Base-by-base conservation (phyloP, 2,797 vertebrate species). In the Macroramphosus scolopax region DNA sequence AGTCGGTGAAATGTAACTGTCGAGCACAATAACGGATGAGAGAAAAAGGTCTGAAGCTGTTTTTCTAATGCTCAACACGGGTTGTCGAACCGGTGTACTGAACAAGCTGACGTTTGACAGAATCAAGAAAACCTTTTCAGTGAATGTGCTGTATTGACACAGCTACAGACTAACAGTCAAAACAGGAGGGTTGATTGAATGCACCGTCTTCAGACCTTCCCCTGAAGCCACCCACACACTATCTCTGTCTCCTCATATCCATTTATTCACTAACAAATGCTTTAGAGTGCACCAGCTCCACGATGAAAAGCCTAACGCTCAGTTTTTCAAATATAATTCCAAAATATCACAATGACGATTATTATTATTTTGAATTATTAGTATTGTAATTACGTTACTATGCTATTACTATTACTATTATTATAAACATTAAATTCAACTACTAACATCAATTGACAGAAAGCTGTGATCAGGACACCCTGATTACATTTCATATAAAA, bases 141-240 rank as follows among this genome's bases (percentile, higher is more conserved):
- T 51, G n/a, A n/a, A n/a, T n/a, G n/a, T n/a, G n/a, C n/a, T n/a
- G n/a, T n/a, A n/a, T n/a, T n/a, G 9, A 39, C 9, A n/a, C n/a
- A 41, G 39, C 28, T 8, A 30, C 24, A 45, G 45, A 58, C 32
- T 60, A 60, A 54, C 18, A 46, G 12, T 51, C 46, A 52, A 53
- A 60, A 67, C 47, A 51, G 46, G 64, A 62, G 43, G 51, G 34
- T 55, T 57, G 53, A 69, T 34, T 68, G 51, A 69, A 75, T 59
- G 55, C 36, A 54, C 50, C 41, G 37, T 68, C 45, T 67, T 73
- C 37, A 65, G 33, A 65, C 53, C 46, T 59, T 52, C 24, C 34
- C 60, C 29, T 48, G 58, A 48, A 54, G 29, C 40, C 35, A 34
- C 72, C 60, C 63, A 73, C 68, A 50, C 57, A 44, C 43, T 22